Percentiles rank a stretch among this genome's conserved stretches.
phyloP scores from a whole-genome alignment of 2,797 vertebrate genomes.

The Craterocephalus amniculus region DNA sequence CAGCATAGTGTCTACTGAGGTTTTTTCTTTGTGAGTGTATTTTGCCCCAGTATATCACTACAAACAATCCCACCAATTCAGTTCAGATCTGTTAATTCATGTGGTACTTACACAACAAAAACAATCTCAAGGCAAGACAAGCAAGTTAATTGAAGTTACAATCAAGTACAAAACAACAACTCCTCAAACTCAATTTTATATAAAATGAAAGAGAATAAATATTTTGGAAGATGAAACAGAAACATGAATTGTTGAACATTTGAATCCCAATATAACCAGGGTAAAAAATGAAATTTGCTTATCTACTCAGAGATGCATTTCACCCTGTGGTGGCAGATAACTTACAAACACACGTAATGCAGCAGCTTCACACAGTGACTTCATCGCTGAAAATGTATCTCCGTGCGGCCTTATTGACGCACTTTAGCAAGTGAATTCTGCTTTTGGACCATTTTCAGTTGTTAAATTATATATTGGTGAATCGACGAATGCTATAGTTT shows the following conservation, averaged over 20 bases:
- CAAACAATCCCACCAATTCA: conserved; percentile 4
- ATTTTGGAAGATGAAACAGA: background rate
- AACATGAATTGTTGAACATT: background rate
- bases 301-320: conserved; percentile 56
- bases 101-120: background rate
- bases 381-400: conserved; percentile 43
- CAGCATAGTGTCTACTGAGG: conserved; percentile 41
- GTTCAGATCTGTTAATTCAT: background rate
- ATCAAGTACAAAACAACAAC: background rate
- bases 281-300: conserved; percentile 52
- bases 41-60: conserved; percentile 19
- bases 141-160: background rate
- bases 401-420: background rate
- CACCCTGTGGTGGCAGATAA: conserved; percentile 64
- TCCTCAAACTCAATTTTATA: background rate
- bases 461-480: background rate
- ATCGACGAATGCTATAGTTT: background rate
- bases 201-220: background rate
- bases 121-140: background rate
- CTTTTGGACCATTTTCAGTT: conserved; percentile 1
- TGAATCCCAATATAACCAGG: background rate
- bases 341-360: conserved; percentile 53
- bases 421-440: background rate
- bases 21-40: conserved; percentile 14
- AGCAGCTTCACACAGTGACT: conserved; percentile 55